Conservation (phyloP, 2,888 invertebrate species). For the Synanthedon formicaeformis region DNA sequence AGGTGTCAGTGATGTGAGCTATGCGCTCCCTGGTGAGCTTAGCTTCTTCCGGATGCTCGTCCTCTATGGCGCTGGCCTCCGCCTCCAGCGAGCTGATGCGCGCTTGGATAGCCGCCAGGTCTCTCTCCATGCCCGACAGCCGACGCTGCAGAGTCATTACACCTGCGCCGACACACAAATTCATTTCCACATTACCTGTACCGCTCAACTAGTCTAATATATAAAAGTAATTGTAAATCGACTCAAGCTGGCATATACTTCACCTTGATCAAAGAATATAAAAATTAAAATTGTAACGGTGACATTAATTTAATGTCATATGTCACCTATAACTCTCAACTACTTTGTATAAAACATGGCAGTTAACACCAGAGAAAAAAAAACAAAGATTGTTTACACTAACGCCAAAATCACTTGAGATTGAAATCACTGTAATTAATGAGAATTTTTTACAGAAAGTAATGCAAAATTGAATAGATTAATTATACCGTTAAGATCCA, state of each 20-base stretch:
- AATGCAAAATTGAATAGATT: neutral
- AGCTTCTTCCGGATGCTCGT: constrained; percentile 95
- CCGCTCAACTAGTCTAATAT: no score
- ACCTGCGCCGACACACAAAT: constrained; percentile 36
- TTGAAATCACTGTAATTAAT: neutral
- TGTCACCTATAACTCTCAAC: no score
- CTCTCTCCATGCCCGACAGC: constrained; percentile 98
- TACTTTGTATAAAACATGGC: no score
- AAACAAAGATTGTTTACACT: no score
- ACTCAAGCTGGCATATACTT: no score
- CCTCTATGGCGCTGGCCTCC: constrained; percentile 92
- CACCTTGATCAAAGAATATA: no score
- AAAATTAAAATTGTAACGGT: no score
- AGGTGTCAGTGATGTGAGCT: constrained; percentile 89
- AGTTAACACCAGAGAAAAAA: no score
- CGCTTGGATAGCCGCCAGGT: constrained; percentile 98
- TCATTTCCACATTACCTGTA: no score
- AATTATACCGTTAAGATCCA: constrained; percentile 90
- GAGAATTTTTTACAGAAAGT: neutral
- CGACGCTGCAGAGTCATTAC: constrained; percentile 98
- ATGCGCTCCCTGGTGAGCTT: constrained; percentile 91
- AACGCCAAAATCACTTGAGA: neutral
- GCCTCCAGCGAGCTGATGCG: constrained; percentile 93
- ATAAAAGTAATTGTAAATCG: no score
- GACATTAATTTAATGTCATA: no score